phyloP scores from a whole-genome alignment of 2,888 invertebrate species.

The Morpho deidamia region DNA sequence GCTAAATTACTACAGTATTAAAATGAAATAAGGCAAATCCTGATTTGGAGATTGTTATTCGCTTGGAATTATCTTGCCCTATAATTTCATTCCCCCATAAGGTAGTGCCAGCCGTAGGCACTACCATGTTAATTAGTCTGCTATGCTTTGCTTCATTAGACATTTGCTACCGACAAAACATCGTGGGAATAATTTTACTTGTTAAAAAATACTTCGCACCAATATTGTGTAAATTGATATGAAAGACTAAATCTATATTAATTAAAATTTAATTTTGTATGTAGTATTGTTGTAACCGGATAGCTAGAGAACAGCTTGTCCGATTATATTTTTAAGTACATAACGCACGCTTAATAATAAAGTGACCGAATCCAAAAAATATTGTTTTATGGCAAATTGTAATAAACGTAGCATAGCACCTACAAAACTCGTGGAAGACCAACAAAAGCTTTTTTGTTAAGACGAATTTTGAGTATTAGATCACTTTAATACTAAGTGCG shows the following conservation, averaged over 20 bases:
- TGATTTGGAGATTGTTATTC: slow-evolving; percentile 14
- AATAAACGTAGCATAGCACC: no score
- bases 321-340: no score
- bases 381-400: no score
- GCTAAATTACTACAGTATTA: slow-evolving; percentile 7
- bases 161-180: slow-evolving; percentile 13
- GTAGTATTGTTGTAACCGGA: no score
- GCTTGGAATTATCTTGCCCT: slow-evolving; percentile 14
- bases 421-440: no score
- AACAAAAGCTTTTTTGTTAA: no score
- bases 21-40: slow-evolving; percentile 9
- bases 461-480: no score
- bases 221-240: background rate
- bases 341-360: no score
- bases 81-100: slow-evolving; percentile 17
- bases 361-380: no score
- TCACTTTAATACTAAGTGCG: no score
- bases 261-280: background rate
- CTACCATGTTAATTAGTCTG: slow-evolving; percentile 20
- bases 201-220: background rate
- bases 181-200: slow-evolving; percentile 19
- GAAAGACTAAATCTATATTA: background rate
- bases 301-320: no score
- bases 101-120: slow-evolving; percentile 4
- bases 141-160: slow-evolving; percentile 18